Conservation (phyloP, 2,888 invertebrate species). For the Dyspetes luteomarginatus region DNA sequence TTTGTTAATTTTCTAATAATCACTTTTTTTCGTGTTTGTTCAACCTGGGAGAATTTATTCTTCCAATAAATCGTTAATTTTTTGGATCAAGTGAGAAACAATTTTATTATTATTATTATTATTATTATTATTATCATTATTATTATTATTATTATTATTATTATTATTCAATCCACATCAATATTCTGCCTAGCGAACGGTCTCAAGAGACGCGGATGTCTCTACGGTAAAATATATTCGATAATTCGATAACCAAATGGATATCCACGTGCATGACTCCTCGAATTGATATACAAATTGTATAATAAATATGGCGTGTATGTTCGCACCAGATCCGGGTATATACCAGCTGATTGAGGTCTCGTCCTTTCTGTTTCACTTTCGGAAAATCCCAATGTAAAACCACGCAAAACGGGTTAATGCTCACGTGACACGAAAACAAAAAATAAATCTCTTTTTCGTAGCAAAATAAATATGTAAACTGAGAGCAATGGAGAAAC, state of each 20-base stretch:
- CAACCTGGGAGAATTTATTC: too few species aligned
- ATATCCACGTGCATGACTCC: conserved; percentile 35
- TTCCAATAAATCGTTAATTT: too few species aligned
- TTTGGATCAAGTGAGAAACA: too few species aligned
- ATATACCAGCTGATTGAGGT: conserved; percentile 8
- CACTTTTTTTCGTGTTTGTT: too few species aligned
- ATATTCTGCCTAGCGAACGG: too few species aligned
- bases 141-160: neutral
- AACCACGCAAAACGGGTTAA: conserved; percentile 49
- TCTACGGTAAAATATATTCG: conserved; percentile 25
- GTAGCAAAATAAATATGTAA: conserved; percentile 1
- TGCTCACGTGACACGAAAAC: conserved; percentile 66
- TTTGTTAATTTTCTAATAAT: too few species aligned
- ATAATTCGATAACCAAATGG: conserved; percentile 52
- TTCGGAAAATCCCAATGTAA: conserved; percentile 58
- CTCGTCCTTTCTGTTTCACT: conserved; percentile 57
- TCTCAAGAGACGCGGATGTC: conserved; percentile 49
- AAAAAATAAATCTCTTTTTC: conserved; percentile 50
- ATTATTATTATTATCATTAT: neutral
- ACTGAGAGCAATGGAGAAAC: conserved; percentile 11
- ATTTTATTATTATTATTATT: neutral
- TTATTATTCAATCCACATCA: conserved; percentile 11
- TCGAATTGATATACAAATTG: conserved; percentile 57
- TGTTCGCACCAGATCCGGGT: conserved; percentile 41
- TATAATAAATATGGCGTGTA: conserved; percentile 63